Percentiles rank a stretch among this genome's conserved stretches.
Evolutionary conservation across 2,888 invertebrate species (phyloP).

Genomic region (Scaptomyza reducta): DNA sequence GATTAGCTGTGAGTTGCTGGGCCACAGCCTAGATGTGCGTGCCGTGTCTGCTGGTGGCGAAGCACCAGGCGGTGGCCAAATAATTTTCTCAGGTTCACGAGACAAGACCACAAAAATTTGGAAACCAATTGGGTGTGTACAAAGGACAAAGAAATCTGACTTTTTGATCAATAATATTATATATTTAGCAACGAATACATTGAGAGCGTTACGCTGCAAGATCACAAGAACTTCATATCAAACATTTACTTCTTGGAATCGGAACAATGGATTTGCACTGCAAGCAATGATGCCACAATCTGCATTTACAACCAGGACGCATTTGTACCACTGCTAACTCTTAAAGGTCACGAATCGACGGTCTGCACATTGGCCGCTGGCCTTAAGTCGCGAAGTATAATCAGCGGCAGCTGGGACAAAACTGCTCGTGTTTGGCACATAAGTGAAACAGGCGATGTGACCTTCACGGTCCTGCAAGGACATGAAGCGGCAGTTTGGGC

Average conservation of each 20-base stretch:
- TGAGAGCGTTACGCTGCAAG: slow-evolving; percentile 89
- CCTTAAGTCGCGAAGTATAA: slow-evolving; percentile 85
- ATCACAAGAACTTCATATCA: slow-evolving; percentile 94
- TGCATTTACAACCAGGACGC: slow-evolving; percentile 91
- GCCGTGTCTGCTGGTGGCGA: slow-evolving; percentile 86
- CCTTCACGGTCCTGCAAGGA: slow-evolving; percentile 87
- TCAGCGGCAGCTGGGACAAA: slow-evolving; percentile 97
- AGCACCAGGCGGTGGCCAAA: slow-evolving; percentile 86
- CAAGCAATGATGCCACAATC: slow-evolving; percentile 94
- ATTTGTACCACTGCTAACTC: slow-evolving; percentile 87
- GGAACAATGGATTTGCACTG: slow-evolving; percentile 92
- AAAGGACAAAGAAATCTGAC: slow-evolving; percentile 2
- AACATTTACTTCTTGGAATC: slow-evolving; percentile 91
- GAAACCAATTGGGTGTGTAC: slow-evolving; percentile 88
- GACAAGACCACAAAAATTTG: slow-evolving; percentile 95
- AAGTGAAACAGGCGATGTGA: slow-evolving; percentile 85
- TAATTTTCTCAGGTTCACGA: slow-evolving; percentile 93
- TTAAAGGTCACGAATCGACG: slow-evolving; percentile 88
- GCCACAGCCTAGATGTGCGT: slow-evolving; percentile 94
- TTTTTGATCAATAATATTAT: neutral
- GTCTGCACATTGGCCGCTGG: slow-evolving; percentile 86
- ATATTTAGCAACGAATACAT: slow-evolving; percentile 86
- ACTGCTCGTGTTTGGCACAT: slow-evolving; percentile 93
- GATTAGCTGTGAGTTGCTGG: slow-evolving; percentile 90
- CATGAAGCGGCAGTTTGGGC: slow-evolving; percentile 96